Conservation (phyloP, 2,888 invertebrate genomes). For the Limnephilus auricula region DNA sequence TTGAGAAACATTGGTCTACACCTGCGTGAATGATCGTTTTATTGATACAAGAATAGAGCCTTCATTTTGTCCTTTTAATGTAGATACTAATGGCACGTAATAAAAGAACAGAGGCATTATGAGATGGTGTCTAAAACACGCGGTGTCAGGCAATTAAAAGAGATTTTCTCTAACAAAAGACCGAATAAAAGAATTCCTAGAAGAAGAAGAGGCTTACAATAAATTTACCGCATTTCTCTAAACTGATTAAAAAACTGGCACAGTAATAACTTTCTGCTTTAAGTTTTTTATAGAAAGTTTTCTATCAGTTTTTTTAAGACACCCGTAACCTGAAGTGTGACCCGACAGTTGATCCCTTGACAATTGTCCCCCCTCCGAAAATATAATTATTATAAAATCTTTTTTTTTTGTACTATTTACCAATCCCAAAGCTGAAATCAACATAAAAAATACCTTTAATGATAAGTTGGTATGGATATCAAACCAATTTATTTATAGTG, state of each 20-base stretch:
- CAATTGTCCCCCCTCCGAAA: too few relatives aligned
- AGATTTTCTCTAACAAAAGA: constrained; percentile 3
- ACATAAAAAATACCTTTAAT: too few relatives aligned
- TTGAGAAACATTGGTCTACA: constrained; percentile 35
- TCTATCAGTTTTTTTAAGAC: background rate
- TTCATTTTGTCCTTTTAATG: constrained; percentile 40
- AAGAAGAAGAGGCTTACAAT: background rate
- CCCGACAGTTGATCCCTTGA: too few relatives aligned
- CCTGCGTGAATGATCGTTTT: constrained; percentile 39
- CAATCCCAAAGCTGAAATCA: too few relatives aligned
- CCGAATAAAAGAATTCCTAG: background rate
- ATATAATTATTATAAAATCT: too few relatives aligned
- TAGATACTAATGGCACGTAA: constrained; percentile 36
- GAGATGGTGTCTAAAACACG: constrained; percentile 10
- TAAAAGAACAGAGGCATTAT: constrained; percentile 33
- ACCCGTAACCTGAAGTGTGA: too few relatives aligned
- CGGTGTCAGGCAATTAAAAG: constrained; percentile 33
- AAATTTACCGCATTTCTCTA: background rate
- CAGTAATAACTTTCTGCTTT: background rate
- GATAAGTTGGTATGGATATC: too few relatives aligned
- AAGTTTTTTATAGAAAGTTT: background rate
- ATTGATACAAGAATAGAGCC: constrained; percentile 42
- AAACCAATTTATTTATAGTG: too few relatives aligned
- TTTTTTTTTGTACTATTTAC: too few relatives aligned
- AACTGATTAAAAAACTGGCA: background rate